These are phyloP conservation scores for Thermophis baileyi DNA, from an alignment of 2,113 vertebrate species.

Conservation along the genomic window DNA sequence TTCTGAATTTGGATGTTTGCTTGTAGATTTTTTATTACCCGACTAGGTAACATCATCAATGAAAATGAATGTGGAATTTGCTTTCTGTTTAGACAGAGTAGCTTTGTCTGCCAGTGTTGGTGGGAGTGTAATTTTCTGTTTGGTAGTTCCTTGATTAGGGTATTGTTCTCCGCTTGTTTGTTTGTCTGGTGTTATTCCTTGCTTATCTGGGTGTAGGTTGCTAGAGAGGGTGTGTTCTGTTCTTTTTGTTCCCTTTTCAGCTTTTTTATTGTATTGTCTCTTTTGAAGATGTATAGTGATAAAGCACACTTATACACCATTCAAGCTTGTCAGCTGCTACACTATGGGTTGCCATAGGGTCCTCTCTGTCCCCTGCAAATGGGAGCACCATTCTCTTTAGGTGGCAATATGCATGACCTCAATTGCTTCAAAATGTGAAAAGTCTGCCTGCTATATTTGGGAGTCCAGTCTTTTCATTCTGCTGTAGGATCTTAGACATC, in stretches of 20 bases:
- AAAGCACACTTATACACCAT: not conserved
- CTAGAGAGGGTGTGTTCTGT: not conserved
- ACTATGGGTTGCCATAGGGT: not conserved
- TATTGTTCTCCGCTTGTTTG: not conserved
- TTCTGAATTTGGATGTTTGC: not conserved
- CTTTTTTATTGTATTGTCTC: not conserved
- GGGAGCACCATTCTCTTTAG: not conserved
- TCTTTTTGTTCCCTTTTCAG: not conserved
- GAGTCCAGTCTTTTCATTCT: not conserved
- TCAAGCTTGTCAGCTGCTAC: not conserved
- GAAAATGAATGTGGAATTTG: not conserved
- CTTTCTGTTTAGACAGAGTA: not conserved
- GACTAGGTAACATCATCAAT: not conserved
- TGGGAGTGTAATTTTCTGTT: not conserved
- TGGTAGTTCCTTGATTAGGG: not conserved
- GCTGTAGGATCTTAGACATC: not conserved
- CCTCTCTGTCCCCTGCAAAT: not conserved
- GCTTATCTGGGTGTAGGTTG: not conserved
- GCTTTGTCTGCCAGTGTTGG: not conserved
- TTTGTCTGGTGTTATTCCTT: not conserved
- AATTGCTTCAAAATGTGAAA: not conserved
- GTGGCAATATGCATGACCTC: not conserved
- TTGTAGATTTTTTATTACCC: not conserved
- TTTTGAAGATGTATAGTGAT: not conserved
- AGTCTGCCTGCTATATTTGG: not conserved